Evolutionary conservation across 2,113 vertebrate genomes (phyloP).

Genomic region (Abramis brama): DNA sequence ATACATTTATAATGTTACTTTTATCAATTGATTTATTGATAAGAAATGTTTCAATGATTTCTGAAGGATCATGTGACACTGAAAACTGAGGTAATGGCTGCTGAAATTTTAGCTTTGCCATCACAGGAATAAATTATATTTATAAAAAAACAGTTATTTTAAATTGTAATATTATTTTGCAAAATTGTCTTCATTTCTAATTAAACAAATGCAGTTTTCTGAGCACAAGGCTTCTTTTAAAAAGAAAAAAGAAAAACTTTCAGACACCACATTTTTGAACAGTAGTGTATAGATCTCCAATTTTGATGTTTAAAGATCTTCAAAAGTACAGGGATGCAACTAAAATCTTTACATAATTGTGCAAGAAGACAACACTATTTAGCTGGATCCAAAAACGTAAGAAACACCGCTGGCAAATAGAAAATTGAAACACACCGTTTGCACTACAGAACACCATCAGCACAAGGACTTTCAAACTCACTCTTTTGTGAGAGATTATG

Average conservation of each 20-base stretch:
- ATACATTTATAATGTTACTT: too few species aligned
- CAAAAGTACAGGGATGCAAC: neutral
- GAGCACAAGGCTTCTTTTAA: neutral
- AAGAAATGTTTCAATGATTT: neutral
- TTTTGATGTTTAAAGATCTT: too few species aligned
- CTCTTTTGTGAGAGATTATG: neutral
- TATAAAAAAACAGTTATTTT: neutral
- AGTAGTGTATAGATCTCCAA: neutral
- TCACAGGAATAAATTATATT: neutral
- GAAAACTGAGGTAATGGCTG: neutral
- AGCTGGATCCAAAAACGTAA: neutral
- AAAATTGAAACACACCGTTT: neutral
- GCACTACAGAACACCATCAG: neutral
- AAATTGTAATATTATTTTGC: neutral
- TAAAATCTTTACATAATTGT: neutral
- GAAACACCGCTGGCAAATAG: neutral
- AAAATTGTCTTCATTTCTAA: neutral
- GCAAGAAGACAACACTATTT: neutral
- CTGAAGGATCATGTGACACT: neutral
- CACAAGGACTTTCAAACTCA: neutral
- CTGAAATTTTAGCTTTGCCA: neutral
- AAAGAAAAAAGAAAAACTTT: neutral
- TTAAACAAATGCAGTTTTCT: neutral
- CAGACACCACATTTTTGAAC: neutral
- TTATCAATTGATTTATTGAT: neutral